A percentile compares a stretch with the other conserved stretches of the same genome.
Conservation (phyloP, 2,888 invertebrate genomes). For the Ferrisia virgata region DNA sequence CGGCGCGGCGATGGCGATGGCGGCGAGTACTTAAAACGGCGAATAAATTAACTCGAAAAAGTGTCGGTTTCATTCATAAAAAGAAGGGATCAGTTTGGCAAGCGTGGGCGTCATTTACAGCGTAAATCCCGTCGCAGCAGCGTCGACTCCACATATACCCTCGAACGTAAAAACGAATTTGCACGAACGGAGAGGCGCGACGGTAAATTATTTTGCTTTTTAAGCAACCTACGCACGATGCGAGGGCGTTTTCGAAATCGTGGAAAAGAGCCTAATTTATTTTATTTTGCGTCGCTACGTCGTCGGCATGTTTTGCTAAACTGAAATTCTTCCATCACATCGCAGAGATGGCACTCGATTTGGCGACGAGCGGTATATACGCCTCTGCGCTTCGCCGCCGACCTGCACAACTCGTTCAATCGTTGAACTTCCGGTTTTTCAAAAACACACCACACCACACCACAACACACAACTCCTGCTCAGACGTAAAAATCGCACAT, state of each 20-base stretch:
- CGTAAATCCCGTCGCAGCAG: constrained; percentile 36
- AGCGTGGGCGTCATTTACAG: constrained; percentile 45
- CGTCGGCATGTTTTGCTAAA: constrained; percentile 3
- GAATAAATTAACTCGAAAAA: constrained; percentile 36
- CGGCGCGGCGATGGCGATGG: too few species aligned
- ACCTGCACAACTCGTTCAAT: neutral
- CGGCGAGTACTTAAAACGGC: neutral
- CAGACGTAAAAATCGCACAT: neutral
- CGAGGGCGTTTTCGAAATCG: constrained; percentile 42
- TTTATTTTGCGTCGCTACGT: constrained; percentile 42
- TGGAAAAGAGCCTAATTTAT: constrained; percentile 40
- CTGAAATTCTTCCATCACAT: neutral
- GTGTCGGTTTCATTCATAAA: constrained; percentile 45
- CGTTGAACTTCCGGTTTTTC: constrained; percentile 29
- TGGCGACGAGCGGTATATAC: neutral
- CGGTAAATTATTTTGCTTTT: constrained; percentile 43
- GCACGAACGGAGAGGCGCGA: neutral
- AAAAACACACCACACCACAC: neutral
- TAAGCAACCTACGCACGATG: constrained; percentile 39
- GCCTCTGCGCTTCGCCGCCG: neutral
- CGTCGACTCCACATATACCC: constrained; percentile 29
- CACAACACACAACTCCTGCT: neutral
- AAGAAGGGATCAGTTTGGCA: constrained; percentile 35
- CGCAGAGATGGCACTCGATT: neutral
- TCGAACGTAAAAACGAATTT: constrained; percentile 28